Conservation (phyloP, 2,888 invertebrate species). For the Sesia bembeciformis region DNA sequence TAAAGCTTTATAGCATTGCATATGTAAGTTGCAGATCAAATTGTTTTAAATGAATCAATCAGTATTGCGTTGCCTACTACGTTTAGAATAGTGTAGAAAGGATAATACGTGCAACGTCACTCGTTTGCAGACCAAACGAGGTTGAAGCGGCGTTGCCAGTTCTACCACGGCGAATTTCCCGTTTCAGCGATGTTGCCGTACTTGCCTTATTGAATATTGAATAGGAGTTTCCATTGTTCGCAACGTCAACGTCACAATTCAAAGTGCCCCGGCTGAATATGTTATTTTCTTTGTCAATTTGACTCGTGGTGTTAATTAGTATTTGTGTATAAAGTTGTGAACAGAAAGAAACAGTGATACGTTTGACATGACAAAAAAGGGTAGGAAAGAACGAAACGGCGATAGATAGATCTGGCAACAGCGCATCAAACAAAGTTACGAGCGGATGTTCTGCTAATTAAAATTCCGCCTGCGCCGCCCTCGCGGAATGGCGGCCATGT, state of each 20-base stretch:
- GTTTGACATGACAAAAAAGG: neutral
- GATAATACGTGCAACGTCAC: conserved; percentile 68
- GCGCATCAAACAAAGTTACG: conserved; percentile 60
- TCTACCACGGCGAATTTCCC: conserved; percentile 50
- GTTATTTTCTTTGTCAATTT: neutral
- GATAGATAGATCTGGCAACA: conserved; percentile 56
- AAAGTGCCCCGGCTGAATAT: neutral
- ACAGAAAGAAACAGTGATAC: neutral
- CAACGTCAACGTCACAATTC: neutral
- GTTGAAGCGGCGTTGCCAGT: conserved; percentile 66
- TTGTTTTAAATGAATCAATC: conserved; percentile 54
- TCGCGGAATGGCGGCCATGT: conserved; percentile 74
- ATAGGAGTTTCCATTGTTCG: conserved; percentile 48
- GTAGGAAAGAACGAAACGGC: conserved; percentile 38
- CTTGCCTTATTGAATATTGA: conserved; percentile 29
- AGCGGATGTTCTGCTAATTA: conserved; percentile 75
- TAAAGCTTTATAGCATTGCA: conserved; percentile 39
- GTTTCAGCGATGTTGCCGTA: conserved; percentile 59
- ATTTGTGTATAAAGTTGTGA: neutral
- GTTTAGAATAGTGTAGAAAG: conserved; percentile 64
- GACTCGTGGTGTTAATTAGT: neutral
- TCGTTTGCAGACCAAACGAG: conserved; percentile 52
- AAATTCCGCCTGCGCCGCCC: conserved; percentile 75
- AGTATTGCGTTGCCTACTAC: conserved; percentile 63
- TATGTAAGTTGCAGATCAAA: conserved; percentile 50